These are phyloP conservation scores for Morinoia aosen DNA, from an alignment of 2,888 invertebrate species.

Conservation along the genomic window DNA sequence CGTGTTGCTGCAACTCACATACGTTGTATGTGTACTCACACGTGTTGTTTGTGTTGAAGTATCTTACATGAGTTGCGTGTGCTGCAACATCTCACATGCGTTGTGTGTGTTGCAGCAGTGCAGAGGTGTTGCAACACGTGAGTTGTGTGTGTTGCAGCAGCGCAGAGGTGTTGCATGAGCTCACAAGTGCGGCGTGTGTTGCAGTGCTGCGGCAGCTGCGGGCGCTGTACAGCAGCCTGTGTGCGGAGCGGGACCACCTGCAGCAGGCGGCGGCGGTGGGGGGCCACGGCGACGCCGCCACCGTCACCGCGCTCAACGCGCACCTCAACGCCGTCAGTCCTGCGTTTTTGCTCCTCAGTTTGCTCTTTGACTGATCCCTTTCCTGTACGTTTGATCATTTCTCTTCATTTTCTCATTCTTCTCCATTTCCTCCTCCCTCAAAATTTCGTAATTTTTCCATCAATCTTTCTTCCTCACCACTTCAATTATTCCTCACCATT, in stretches of 20 bases:
- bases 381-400: background rate
- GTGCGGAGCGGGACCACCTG: constrained; percentile 62
- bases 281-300: constrained; percentile 58
- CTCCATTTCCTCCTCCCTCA: background rate
- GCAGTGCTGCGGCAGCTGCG: constrained; percentile 64
- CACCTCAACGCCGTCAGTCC: constrained; percentile 61
- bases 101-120: no score
- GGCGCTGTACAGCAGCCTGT: constrained; percentile 58
- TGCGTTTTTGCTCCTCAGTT: background rate
- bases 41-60: no score
- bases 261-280: constrained; percentile 62
- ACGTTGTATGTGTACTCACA: no score
- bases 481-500: no score
- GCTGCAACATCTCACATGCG: no score
- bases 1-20: no score
- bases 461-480: background rate
- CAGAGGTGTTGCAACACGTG: background rate
- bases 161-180: background rate
- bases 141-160: background rate
- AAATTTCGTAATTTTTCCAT: background rate
- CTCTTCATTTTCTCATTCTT: background rate
- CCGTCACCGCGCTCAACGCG: constrained; percentile 62
- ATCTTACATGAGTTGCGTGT: no score
- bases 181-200: background rate
- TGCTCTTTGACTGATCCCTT: background rate